These are phyloP conservation scores for Coranthus polyacanthus DNA, from an alignment of 2,797 vertebrate species.

Conservation along the genomic window DNA sequence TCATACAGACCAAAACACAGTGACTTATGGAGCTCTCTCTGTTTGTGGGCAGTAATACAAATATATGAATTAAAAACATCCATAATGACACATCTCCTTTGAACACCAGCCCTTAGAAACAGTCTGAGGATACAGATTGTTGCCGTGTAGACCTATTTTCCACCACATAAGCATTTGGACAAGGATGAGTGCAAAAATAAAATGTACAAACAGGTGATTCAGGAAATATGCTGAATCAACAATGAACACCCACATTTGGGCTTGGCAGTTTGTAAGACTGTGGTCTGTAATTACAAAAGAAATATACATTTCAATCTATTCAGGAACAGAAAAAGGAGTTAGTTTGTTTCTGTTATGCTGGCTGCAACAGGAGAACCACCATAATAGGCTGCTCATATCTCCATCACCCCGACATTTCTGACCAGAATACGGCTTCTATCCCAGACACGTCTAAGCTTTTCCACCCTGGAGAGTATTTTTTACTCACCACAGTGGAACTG, in stretches of 20 bases:
- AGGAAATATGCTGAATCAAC: constrained; percentile 25
- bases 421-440: constrained; percentile 66
- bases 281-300: constrained; percentile 13
- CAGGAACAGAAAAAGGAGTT: constrained; percentile 2
- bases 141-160: constrained; percentile 40
- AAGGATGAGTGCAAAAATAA: constrained; percentile 21
- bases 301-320: constrained; percentile 13
- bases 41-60: not conserved
- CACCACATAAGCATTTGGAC: constrained; percentile 29
- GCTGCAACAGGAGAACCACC: constrained; percentile 33
- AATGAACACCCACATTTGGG: constrained; percentile 1
- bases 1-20: constrained; percentile 4
- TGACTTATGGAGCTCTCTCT: not conserved
- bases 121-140: constrained; percentile 15
- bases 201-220: constrained; percentile 23
- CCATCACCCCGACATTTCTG: constrained; percentile 52
- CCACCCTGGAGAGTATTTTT: constrained; percentile 66
- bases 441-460: constrained; percentile 80
- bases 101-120: constrained; percentile 20
- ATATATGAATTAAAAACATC: not conserved
- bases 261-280: constrained; percentile 2
- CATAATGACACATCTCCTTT: constrained; percentile 16
- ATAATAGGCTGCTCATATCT: constrained; percentile 22
- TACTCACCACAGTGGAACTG: constrained; percentile 78
- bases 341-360: constrained; percentile 14